Conservation (phyloP, 2,113 vertebrate genomes). For the Rousettus leschenaultii region DNA sequence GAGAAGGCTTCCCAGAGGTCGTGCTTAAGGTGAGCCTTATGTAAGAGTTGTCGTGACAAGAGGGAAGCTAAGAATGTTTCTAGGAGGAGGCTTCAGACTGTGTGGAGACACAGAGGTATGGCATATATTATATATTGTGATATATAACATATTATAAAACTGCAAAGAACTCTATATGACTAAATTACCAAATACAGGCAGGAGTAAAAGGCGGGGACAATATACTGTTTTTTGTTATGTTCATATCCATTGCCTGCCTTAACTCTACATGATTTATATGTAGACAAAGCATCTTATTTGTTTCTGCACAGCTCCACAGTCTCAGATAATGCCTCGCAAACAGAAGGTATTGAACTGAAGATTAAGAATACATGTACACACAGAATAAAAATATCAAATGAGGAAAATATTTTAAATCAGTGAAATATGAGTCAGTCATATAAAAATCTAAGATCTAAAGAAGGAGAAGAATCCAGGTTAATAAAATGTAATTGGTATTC, state of each 20-base stretch:
- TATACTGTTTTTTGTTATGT: not conserved
- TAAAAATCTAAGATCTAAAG: not conserved
- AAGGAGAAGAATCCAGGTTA: not conserved
- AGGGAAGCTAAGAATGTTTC: not conserved
- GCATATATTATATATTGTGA: rapidly evolving
- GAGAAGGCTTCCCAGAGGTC: not conserved
- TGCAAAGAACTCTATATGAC: not conserved
- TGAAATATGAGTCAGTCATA: not conserved
- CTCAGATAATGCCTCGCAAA: not conserved
- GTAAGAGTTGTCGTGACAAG: not conserved
- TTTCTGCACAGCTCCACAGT: not conserved
- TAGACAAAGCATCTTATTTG: not conserved
- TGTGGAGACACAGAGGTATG: not conserved
- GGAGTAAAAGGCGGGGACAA: not conserved
- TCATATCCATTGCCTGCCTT: not conserved
- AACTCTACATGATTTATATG: not conserved
- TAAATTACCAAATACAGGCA: not conserved
- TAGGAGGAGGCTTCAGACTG: not conserved
- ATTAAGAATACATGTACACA: not conserved
- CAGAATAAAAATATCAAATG: not conserved
- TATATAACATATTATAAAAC: rapidly evolving
- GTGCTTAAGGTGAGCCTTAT: not conserved
- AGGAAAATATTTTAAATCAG: not conserved
- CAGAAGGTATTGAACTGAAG: not conserved
- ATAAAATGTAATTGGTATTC: not conserved